These are phyloP conservation scores for Anoura caudifer DNA, from an alignment of 2,113 vertebrate species.

Conservation along the genomic window DNA sequence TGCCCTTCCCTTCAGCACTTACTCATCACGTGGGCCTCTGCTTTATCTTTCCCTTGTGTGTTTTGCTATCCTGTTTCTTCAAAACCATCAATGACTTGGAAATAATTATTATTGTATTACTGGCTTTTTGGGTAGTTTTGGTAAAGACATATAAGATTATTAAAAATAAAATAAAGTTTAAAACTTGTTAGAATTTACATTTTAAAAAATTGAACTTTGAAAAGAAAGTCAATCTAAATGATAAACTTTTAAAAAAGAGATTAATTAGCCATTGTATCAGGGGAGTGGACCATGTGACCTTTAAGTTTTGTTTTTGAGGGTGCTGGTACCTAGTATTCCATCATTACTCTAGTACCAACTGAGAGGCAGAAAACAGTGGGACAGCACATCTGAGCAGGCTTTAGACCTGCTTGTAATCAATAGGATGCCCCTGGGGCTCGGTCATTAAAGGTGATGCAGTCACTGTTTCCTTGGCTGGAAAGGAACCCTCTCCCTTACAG, in stretches of 20 bases:
- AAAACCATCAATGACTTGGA: background rate
- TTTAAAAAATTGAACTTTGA: background rate
- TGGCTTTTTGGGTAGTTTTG: background rate
- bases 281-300: background rate
- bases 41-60: background rate
- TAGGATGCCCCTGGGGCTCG: background rate
- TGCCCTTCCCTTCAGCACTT: background rate
- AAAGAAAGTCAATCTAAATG: background rate
- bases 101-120: background rate
- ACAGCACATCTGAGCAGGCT: background rate
- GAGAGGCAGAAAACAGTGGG: background rate
- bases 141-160: background rate
- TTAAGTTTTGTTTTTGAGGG: background rate
- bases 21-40: background rate
- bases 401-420: background rate
- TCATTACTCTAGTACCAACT: background rate
- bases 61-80: background rate
- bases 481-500: background rate
- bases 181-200: background rate
- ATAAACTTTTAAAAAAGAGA: background rate
- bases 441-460: background rate
- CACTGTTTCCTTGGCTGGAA: background rate
- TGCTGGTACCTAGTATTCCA: background rate
- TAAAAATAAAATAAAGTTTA: slow-evolving; percentile 7
- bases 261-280: background rate